Evolutionary conservation across 2,888 invertebrate genomes (phyloP).

Genomic region (Lepidocyrtoides sp.): DNA sequence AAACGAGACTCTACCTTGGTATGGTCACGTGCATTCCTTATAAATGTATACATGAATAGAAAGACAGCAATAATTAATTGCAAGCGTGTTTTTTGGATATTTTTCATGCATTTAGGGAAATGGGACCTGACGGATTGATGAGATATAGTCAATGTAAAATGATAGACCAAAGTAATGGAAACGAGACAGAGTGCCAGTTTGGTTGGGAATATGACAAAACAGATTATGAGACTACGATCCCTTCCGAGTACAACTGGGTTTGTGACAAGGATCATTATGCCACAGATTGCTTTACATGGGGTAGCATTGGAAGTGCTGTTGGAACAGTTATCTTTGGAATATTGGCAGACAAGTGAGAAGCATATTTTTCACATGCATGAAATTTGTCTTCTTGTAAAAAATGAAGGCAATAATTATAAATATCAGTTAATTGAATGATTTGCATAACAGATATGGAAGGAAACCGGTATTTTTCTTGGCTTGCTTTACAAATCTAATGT

Average conservation of each 20-base stretch:
- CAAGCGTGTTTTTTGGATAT: background rate
- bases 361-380: background rate
- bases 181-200: conserved; percentile 74
- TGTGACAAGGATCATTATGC: conserved; percentile 80
- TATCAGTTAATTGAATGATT: background rate
- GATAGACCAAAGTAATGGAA: conserved; percentile 74
- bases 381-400: background rate
- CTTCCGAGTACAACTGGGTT: conserved; percentile 83
- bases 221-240: conserved; percentile 83
- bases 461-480: conserved; percentile 83
- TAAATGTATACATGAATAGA: background rate
- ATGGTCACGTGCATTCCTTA: conserved; percentile 77
- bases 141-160: conserved; percentile 79
- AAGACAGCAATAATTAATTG: background rate
- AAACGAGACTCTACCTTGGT: conserved; percentile 88
- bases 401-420: background rate
- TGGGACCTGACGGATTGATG: conserved; percentile 75
- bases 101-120: conserved; percentile 70
- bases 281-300: conserved; percentile 88
- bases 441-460: conserved; percentile 82
- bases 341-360: conserved; percentile 88
- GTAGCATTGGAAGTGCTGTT: conserved; percentile 88
- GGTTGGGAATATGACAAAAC: conserved; percentile 83
- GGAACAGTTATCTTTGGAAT: conserved; percentile 89
- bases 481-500: conserved; percentile 80